Conservation (phyloP, 2,888 invertebrate species). For the Mechanitis messenoides region DNA sequence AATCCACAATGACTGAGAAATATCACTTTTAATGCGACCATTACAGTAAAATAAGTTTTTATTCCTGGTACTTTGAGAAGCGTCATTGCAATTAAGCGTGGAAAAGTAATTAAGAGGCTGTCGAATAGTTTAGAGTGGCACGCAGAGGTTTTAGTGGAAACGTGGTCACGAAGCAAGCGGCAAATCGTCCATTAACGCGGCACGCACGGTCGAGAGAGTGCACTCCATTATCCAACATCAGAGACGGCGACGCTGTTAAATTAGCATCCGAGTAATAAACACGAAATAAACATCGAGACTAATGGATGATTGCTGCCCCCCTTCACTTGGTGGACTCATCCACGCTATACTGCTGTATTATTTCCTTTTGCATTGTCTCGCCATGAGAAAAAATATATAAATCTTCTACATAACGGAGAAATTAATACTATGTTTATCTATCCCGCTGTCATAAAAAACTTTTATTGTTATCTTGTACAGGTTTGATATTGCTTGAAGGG, state of each 20-base stretch:
- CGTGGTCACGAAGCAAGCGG: slow-evolving; percentile 36
- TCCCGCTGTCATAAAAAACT: slow-evolving; percentile 53
- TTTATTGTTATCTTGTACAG: slow-evolving; percentile 63
- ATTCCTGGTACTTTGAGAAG: slow-evolving; percentile 51
- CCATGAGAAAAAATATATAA: slow-evolving; percentile 38
- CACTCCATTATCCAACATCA: slow-evolving; percentile 48
- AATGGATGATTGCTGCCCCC: slow-evolving; percentile 59
- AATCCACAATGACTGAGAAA: slow-evolving; percentile 52
- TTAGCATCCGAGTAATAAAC: slow-evolving; percentile 61
- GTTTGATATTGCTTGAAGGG: slow-evolving; percentile 47
- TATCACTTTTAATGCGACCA: slow-evolving; percentile 38
- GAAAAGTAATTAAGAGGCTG: slow-evolving; percentile 50
- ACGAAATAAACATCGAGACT: slow-evolving; percentile 68
- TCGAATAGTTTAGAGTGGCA: slow-evolving; percentile 43
- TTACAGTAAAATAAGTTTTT: slow-evolving; percentile 50
- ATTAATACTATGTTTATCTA: slow-evolving; percentile 57
- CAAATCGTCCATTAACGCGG: slow-evolving; percentile 37
- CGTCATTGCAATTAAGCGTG: slow-evolving; percentile 42
- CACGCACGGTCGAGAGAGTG: slow-evolving; percentile 36
- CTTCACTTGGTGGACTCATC: slow-evolving; percentile 26
- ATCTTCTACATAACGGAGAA: slow-evolving; percentile 39
- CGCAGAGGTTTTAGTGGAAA: slow-evolving; percentile 37
- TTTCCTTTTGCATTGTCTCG: slow-evolving; percentile 36
- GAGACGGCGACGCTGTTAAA: slow-evolving; percentile 47
- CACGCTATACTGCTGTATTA: slow-evolving; percentile 30